Conservation (phyloP, 2,888 invertebrate genomes). For the Nemapogon koenigi region DNA sequence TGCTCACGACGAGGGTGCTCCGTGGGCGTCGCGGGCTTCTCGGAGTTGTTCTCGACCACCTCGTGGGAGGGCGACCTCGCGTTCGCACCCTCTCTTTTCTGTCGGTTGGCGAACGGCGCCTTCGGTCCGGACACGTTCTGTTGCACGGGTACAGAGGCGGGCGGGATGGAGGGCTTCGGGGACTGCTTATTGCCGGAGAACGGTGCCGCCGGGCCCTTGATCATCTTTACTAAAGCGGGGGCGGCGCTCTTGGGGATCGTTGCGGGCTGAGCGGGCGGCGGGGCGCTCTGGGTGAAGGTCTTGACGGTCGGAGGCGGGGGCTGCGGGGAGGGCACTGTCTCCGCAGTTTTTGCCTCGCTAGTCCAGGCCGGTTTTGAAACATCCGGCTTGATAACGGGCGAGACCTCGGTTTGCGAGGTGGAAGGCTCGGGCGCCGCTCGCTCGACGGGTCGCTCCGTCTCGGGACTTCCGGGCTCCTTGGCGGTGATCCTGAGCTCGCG, state of each 20-base stretch:
- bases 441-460: constrained; percentile 29
- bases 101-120: constrained; percentile 52
- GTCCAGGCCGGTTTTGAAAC: constrained; percentile 39
- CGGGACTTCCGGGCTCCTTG: constrained; percentile 44
- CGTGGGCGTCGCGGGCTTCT: constrained; percentile 21
- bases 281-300: constrained; percentile 30
- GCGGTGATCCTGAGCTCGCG: constrained; percentile 49
- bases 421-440: constrained; percentile 24
- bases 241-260: constrained; percentile 19
- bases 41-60: constrained; percentile 28
- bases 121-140: constrained; percentile 50
- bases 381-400: constrained; percentile 26
- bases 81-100: constrained; percentile 44
- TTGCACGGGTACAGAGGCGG: constrained; percentile 48
- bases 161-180: constrained; percentile 49
- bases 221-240: constrained; percentile 24
- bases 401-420: constrained; percentile 25
- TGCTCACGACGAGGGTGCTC: constrained; percentile 45
- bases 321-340: constrained; percentile 3
- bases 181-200: constrained; percentile 47
- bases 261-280: constrained; percentile 25
- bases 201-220: constrained; percentile 50
- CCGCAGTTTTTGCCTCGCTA: constrained; percentile 27
- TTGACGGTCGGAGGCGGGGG: constrained; percentile 24
- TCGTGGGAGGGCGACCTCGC: constrained; percentile 48